Evolutionary conservation across 2,888 invertebrate species (phyloP).

Genomic region (Cephonodes hylas): DNA sequence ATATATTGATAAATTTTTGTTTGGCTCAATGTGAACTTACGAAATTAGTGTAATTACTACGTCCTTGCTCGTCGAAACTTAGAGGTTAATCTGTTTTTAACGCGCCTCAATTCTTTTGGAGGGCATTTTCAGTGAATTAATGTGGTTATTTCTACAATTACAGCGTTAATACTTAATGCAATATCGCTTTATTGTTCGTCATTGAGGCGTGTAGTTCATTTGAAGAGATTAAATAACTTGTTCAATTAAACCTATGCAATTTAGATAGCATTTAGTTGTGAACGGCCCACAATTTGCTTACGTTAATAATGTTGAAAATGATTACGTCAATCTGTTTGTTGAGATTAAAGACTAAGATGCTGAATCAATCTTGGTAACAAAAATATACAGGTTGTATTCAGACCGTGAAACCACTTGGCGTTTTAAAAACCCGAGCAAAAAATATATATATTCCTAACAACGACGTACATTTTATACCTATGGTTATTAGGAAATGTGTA

Average conservation of each 20-base stretch:
- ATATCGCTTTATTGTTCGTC: neutral
- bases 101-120: neutral
- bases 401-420: too few species aligned
- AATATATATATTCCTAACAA: too few species aligned
- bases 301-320: too few species aligned
- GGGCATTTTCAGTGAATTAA: constrained; percentile 6
- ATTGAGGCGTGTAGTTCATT: neutral
- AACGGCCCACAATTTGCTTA: too few species aligned
- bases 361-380: too few species aligned
- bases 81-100: constrained; percentile 10
- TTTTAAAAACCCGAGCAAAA: too few species aligned
- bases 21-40: constrained; percentile 2
- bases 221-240: neutral
- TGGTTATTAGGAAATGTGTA: too few species aligned
- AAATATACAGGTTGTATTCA: too few species aligned
- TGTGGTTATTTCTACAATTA: neutral
- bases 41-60: neutral
- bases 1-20: neutral
- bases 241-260: neutral
- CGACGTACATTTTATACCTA: too few species aligned
- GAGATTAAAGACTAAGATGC: too few species aligned
- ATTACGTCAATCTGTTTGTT: too few species aligned
- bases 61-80: neutral
- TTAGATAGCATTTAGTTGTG: neutral
- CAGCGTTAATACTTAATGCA: neutral